A percentile compares a stretch with the other conserved stretches of the same genome.
Evolutionary conservation across 2,888 invertebrate species (phyloP).

Genomic region (Trichacis sp.): DNA sequence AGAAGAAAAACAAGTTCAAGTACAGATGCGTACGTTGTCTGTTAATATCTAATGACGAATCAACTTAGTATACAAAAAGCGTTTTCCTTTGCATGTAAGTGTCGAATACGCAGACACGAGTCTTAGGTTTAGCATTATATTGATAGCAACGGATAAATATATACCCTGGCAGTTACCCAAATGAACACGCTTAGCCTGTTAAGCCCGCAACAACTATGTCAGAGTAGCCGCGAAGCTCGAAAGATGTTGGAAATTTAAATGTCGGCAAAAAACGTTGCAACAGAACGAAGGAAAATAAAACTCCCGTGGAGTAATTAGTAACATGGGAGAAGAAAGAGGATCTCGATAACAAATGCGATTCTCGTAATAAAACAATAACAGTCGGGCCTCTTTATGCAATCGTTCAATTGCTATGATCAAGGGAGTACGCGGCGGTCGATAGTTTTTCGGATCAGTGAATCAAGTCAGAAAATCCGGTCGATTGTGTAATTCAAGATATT

Average conservation of each 20-base stretch:
- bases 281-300: no score
- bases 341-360: no score
- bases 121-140: slow-evolving; percentile 54
- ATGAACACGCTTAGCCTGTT: slow-evolving; percentile 49
- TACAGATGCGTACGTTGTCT: no score
- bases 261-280: slow-evolving; percentile 6
- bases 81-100: slow-evolving; percentile 27
- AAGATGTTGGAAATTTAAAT: slow-evolving; percentile 36
- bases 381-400: not conserved
- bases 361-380: no score
- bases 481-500: slow-evolving; percentile 1
- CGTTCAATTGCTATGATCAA: not conserved
- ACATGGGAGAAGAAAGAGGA: no score
- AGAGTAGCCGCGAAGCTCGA: slow-evolving; percentile 52
- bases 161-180: slow-evolving; percentile 63
- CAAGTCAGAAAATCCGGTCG: not conserved
- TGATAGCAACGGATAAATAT: slow-evolving; percentile 67
- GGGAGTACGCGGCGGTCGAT: not conserved
- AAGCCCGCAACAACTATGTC: slow-evolving; percentile 58
- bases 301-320: no score
- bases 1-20: no score
- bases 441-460: not conserved
- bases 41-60: slow-evolving; percentile 33
- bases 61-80: slow-evolving; percentile 17
- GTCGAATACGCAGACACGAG: slow-evolving; percentile 28